phyloP scores from a whole-genome alignment of 2,888 invertebrate species.

The Hirudinaria manillensis region DNA sequence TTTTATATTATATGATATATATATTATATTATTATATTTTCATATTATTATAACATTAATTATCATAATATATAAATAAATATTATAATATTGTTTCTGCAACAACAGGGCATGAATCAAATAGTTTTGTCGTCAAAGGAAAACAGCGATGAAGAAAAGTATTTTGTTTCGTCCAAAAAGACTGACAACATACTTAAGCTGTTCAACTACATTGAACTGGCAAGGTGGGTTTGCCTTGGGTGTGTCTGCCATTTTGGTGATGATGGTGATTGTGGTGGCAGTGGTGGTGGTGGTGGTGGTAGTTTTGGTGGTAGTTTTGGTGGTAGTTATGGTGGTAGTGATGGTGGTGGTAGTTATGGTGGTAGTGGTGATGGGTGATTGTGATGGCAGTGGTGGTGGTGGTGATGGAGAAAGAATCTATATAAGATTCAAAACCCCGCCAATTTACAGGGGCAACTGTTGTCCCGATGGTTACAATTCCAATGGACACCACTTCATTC shows the following conservation, averaged over 20 bases:
- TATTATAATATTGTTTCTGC: no score
- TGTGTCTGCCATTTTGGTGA: background rate
- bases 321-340: background rate
- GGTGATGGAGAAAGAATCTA: background rate
- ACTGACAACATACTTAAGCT: no score
- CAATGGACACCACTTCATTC: background rate
- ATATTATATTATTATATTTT: no score
- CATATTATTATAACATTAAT: no score
- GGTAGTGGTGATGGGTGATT: background rate
- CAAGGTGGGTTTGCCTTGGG: background rate
- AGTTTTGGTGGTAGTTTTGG: background rate
- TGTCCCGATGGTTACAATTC: slow-evolving; percentile 12
- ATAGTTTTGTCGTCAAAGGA: no score
- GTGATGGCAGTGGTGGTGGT: background rate
- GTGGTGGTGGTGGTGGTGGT: background rate
- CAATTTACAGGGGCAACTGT: slow-evolving; percentile 9
- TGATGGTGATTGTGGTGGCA: background rate
- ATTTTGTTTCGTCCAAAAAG: no score
- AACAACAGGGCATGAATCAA: no score
- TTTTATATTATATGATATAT: no score
- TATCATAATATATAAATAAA: no score
- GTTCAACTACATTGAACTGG: no score
- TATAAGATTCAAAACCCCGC: background rate
- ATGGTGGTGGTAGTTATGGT: background rate
- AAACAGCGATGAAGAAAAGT: no score